A percentile compares a stretch with the other conserved stretches of the same genome.
phyloP scores from a whole-genome alignment of 1,140 invertebrate species.

The Ips nitidus region DNA sequence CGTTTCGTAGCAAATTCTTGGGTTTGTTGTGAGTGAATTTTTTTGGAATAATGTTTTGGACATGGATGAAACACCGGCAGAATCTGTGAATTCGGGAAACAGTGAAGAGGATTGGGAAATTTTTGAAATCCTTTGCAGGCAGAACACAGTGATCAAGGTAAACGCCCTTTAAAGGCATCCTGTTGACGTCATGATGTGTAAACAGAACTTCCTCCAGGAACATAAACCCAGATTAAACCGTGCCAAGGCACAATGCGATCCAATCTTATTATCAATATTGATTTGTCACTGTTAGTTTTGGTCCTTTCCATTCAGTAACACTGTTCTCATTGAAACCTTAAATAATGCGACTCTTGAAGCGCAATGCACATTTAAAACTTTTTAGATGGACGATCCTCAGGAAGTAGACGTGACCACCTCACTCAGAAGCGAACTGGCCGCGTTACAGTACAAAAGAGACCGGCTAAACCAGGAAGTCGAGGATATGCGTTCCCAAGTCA shows the following conservation, averaged over 20 bases:
- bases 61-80: constrained; percentile 21
- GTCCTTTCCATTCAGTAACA: background rate
- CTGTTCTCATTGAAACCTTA: too few relatives aligned
- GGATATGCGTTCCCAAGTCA: constrained; percentile 66
- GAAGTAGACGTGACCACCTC: constrained; percentile 68
- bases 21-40: background rate
- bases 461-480: constrained; percentile 72
- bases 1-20: too few relatives aligned
- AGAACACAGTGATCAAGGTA: constrained; percentile 41
- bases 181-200: background rate
- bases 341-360: background rate
- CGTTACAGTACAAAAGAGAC: constrained; percentile 78
- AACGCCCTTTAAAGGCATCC: background rate
- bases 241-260: background rate
- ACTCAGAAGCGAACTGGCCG: constrained; percentile 76
- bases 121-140: constrained; percentile 63
- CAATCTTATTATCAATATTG: background rate
- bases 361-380: background rate
- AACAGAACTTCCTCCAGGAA: background rate
- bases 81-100: constrained; percentile 51
- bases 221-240: background rate
- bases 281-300: background rate
- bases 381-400: constrained; percentile 58
- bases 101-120: constrained; percentile 67
- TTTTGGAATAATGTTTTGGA: background rate